Conservation (phyloP, 2,113 vertebrate genomes). For the Oreotrochilus melanogaster region DNA sequence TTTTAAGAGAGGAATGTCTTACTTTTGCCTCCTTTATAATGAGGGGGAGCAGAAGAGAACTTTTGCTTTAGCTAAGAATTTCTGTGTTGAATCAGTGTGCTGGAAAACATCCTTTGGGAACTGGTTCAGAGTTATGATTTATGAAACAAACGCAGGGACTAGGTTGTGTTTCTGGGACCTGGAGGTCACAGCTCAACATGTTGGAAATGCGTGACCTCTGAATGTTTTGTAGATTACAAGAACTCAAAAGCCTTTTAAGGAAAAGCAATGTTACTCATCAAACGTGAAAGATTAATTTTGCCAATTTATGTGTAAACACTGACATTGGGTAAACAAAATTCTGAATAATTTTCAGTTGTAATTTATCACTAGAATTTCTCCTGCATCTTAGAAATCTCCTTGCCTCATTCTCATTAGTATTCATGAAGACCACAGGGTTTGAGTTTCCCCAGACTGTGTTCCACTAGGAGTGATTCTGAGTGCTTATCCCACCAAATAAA, state of each 20-base stretch:
- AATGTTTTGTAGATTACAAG: background rate
- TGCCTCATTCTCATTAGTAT: background rate
- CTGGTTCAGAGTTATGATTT: background rate
- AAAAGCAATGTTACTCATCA: background rate
- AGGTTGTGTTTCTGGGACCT: background rate
- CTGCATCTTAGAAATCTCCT: background rate
- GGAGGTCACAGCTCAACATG: background rate
- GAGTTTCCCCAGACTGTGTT: background rate
- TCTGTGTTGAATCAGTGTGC: background rate
- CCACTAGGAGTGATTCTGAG: background rate
- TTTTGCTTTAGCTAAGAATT: background rate
- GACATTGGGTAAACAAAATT: background rate
- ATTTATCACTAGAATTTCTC: background rate
- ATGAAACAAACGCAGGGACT: background rate
- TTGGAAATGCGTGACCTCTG: background rate
- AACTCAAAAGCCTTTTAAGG: background rate
- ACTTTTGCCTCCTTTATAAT: background rate
- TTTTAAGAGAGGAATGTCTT: background rate
- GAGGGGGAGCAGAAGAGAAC: accelerated
- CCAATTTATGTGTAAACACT: background rate
- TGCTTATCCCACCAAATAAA: background rate
- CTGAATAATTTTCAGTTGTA: background rate
- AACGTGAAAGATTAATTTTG: background rate
- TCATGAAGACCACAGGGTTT: background rate
- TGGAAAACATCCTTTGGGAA: background rate